Evolutionary conservation across 2,888 invertebrate species (phyloP).

Genomic region (Diadromus collaris): DNA sequence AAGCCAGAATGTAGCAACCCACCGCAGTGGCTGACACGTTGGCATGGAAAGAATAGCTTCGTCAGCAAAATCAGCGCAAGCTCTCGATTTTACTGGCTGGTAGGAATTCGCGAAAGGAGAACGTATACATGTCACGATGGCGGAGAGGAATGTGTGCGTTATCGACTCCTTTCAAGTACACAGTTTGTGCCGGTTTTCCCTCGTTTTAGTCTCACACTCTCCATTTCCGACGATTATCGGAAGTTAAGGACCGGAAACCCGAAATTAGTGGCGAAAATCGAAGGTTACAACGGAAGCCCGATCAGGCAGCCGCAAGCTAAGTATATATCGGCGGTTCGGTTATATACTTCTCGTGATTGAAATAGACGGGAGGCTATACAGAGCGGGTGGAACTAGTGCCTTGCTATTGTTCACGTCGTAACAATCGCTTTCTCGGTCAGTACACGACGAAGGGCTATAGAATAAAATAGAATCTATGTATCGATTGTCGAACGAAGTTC

Average conservation of each 20-base stretch:
- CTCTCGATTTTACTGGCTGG: constrained; percentile 18
- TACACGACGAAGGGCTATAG: neutral
- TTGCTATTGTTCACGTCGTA: constrained; percentile 3
- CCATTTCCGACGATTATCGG: constrained; percentile 35
- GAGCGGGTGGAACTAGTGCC: neutral
- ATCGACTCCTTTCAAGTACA: constrained; percentile 38
- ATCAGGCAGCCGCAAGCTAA: constrained; percentile 27
- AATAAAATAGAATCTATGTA: neutral
- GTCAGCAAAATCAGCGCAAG: constrained; percentile 49
- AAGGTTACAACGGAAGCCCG: constrained; percentile 4
- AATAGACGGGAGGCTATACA: constrained; percentile 2
- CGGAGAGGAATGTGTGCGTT: constrained; percentile 1
- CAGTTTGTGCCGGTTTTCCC: constrained; percentile 6
- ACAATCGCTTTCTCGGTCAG: neutral
- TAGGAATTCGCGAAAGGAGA: constrained; percentile 23
- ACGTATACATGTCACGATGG: constrained; percentile 23
- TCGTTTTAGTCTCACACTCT: constrained; percentile 25
- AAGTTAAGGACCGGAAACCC: constrained; percentile 35
- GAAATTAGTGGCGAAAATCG: constrained; percentile 40
- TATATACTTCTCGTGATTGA: constrained; percentile 1
- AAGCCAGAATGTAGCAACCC: constrained; percentile 17
- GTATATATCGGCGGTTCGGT: neutral
- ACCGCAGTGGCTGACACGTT: constrained; percentile 18
- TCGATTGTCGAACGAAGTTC: neutral
- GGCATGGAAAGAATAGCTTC: constrained; percentile 23